phyloP scores from a whole-genome alignment of 2,888 invertebrate species.

The Notocelia uddmanniana region DNA sequence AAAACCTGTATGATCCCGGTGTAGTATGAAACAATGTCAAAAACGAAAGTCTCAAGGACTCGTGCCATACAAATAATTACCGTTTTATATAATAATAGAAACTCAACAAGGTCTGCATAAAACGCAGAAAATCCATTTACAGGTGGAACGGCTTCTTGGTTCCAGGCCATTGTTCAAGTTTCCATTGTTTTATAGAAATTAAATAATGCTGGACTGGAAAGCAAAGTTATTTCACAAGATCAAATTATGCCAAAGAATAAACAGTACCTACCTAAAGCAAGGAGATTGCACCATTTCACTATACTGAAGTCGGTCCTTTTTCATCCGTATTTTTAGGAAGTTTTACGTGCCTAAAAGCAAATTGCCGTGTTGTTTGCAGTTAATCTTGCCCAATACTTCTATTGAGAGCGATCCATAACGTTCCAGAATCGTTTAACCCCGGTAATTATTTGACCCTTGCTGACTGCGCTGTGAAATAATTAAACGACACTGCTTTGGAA shows the following conservation, averaged over 20 bases:
- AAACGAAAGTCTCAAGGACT: neutral
- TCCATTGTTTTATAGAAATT: slow-evolving; percentile 38
- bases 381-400: too few relatives aligned
- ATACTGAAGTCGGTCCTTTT: neutral
- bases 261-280: neutral
- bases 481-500: neutral
- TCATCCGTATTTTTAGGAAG: neutral
- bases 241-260: slow-evolving; percentile 4
- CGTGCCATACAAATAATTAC: slow-evolving; percentile 1
- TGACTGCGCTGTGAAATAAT: slow-evolving; percentile 13
- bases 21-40: too few relatives aligned
- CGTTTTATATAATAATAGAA: neutral
- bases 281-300: neutral
- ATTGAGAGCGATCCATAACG: neutral
- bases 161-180: slow-evolving; percentile 31
- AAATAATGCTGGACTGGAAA: slow-evolving; percentile 25
- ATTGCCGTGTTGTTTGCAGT: neutral
- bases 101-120: slow-evolving; percentile 4
- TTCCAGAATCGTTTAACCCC: neutral
- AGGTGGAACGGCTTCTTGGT: slow-evolving; percentile 28
- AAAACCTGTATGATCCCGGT: too few relatives aligned
- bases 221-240: slow-evolving; percentile 20
- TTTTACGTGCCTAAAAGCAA: neutral
- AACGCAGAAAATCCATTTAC: slow-evolving; percentile 29
- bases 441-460: neutral